phyloP scores from a whole-genome alignment of 2,888 invertebrate genomes.

The Eilema caniola region DNA sequence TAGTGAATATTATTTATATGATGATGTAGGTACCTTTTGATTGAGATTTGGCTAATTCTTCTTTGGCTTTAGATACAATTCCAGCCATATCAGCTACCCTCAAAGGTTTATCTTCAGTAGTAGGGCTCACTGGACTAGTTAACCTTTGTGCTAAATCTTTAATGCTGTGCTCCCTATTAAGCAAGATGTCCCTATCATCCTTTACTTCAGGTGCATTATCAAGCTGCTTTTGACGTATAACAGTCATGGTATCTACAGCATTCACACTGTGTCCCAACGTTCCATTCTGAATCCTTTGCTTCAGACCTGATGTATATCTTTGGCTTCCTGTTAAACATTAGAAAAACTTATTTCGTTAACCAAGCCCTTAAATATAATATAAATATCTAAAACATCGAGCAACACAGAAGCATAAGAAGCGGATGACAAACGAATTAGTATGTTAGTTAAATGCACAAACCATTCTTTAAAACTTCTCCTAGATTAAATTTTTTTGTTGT shows the following conservation, averaged over 20 bases:
- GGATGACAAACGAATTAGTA: conserved; percentile 63
- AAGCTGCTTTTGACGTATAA: conserved; percentile 83
- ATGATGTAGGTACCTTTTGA: conserved; percentile 88
- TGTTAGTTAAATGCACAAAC: conserved; percentile 81
- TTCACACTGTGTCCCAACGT: conserved; percentile 85
- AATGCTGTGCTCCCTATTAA: conserved; percentile 94
- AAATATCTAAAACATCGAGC: conserved; percentile 24
- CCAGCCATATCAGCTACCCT: conserved; percentile 95
- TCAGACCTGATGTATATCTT: conserved; percentile 86
- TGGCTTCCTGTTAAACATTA: conserved; percentile 78
- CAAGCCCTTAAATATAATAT: not conserved
- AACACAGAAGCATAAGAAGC: conserved; percentile 43
- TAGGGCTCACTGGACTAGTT: conserved; percentile 88
- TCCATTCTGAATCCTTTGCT: conserved; percentile 88
- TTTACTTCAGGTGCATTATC: conserved; percentile 87
- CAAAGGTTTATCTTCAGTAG: conserved; percentile 88
- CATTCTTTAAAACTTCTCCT: conserved; percentile 77
- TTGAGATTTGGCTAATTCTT: conserved; percentile 95
- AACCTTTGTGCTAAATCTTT: conserved; percentile 95
- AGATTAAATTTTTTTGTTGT: conserved; percentile 62
- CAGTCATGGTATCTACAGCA: conserved; percentile 74
- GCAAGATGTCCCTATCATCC: conserved; percentile 88
- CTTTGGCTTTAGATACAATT: conserved; percentile 97
- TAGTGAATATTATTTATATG: not conserved
- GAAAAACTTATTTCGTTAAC: not conserved